A percentile compares a stretch with the other conserved stretches of the same genome.
Conservation (phyloP, 2,797 vertebrate genomes). For the Rhinoraja longicauda region DNA sequence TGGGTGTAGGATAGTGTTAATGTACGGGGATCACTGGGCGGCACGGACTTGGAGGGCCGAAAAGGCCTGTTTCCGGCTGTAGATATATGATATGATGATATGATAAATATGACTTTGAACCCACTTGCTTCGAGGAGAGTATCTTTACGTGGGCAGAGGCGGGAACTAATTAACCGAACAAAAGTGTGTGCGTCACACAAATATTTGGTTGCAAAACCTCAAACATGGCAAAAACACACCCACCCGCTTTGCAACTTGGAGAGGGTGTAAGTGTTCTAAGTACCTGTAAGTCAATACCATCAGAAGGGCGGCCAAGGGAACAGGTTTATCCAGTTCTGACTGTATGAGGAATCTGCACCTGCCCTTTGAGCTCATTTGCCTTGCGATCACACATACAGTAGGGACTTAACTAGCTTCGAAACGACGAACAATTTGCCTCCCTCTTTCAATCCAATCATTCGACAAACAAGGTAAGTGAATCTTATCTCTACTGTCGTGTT, state of each 20-base stretch:
- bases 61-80: too few species aligned
- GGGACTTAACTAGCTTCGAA: neutral
- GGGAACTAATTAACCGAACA: neutral
- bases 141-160: neutral
- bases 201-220: neutral
- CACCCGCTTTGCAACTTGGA: neutral
- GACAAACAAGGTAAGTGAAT: conserved; percentile 12
- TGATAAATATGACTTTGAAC: too few species aligned
- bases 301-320: neutral
- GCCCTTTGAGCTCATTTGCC: too few species aligned
- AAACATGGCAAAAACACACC: neutral
- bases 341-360: neutral
- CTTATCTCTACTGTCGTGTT: neutral
- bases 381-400: neutral
- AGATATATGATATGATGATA: too few species aligned
- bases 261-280: neutral
- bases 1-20: too few species aligned
- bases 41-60: too few species aligned
- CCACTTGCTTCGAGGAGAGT: neutral
- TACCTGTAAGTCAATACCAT: neutral
- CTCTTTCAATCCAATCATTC: neutral
- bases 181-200: neutral
- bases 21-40: too few species aligned
- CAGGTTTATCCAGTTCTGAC: conserved; percentile 28
- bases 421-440: neutral